These are phyloP conservation scores for Falco berigora DNA, from an alignment of 2,797 vertebrate species.

Conservation along the genomic window DNA sequence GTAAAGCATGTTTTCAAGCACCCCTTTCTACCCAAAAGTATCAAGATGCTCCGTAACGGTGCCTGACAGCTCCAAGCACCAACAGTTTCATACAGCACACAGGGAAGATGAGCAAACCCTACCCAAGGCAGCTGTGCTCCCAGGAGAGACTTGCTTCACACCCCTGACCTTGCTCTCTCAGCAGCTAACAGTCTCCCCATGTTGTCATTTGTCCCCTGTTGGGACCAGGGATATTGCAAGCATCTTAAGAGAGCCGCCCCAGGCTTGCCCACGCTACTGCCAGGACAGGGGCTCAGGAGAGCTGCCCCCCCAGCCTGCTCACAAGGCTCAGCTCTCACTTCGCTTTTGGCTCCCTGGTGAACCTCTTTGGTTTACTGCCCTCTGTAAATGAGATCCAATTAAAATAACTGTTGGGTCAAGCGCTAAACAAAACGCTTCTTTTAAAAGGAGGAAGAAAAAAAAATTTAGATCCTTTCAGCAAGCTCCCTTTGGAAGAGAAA, in stretches of 20 bases:
- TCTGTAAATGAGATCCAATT: neutral
- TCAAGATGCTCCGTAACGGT: neutral
- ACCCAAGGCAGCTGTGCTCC: neutral
- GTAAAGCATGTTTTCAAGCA: neutral
- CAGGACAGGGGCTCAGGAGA: accelerated
- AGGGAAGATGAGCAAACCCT: accelerated
- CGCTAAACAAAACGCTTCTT: neutral
- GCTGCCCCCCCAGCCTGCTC: neutral
- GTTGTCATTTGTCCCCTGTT: neutral
- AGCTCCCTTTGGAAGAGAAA: neutral
- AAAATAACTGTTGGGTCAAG: conserved; percentile 5
- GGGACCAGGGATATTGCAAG: neutral
- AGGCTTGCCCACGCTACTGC: neutral
- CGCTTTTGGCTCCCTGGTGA: neutral
- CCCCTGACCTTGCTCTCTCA: neutral
- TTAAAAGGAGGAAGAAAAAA: neutral
- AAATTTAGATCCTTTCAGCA: neutral
- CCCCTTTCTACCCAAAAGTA: neutral
- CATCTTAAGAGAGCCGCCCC: neutral
- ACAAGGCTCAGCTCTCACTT: neutral
- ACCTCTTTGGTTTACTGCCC: neutral
- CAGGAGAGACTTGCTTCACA: neutral
- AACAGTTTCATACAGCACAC: neutral
- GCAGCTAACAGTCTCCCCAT: neutral
- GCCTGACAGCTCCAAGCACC: neutral